A percentile compares a stretch with the other conserved stretches of the same genome.
Evolutionary conservation across 2,797 vertebrate genomes (phyloP).

Genomic region (Rhabdomys pumilio): DNA sequence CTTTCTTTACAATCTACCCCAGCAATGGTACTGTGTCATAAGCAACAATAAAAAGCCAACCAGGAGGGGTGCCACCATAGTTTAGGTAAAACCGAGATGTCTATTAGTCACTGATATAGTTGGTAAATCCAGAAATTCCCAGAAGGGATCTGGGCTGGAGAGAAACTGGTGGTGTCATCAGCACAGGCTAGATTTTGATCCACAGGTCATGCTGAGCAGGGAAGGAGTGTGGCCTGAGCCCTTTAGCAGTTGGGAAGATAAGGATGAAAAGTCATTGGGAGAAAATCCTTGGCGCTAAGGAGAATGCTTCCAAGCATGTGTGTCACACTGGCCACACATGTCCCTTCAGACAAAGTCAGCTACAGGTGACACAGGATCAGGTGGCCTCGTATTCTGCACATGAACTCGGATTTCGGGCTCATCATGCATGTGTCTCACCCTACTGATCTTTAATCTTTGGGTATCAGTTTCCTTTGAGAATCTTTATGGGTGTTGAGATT

Average conservation of each 20-base stretch:
- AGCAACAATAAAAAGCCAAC: background rate
- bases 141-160: background rate
- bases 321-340: background rate
- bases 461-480: background rate
- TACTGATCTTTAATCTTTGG: background rate
- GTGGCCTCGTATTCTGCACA: background rate
- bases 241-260: background rate
- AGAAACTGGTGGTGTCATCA: background rate
- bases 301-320: background rate
- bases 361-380: background rate
- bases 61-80: background rate
- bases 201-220: background rate
- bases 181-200: background rate
- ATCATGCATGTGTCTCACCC: fast-evolving
- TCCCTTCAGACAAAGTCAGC: conserved; percentile 10
- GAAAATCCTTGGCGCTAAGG: background rate
- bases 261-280: background rate
- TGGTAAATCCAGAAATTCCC: background rate
- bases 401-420: background rate
- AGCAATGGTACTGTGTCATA: background rate
- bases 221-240: too few species aligned
- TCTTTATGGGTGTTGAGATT: background rate
- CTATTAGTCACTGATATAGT: background rate
- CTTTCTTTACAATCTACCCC: background rate
- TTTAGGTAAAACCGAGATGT: background rate